These are phyloP conservation scores for Salmo trutta DNA, from an alignment of 2,797 vertebrate genomes.

Conservation along the genomic window DNA sequence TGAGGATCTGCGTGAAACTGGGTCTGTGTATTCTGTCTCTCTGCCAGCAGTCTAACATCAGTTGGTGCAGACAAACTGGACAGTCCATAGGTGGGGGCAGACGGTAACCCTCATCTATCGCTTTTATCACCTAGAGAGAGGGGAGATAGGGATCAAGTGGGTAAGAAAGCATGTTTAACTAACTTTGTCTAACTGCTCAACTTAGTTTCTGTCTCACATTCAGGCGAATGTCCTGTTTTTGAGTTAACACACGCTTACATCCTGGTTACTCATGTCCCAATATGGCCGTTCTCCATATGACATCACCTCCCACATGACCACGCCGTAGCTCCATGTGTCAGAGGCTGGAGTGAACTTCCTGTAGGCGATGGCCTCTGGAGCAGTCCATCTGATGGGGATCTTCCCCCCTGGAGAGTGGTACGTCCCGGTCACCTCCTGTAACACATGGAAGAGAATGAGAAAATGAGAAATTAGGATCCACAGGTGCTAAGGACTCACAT, in stretches of 20 bases:
- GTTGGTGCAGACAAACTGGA: constrained; percentile 92
- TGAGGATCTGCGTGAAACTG: constrained; percentile 97
- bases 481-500: background rate
- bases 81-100: constrained; percentile 98
- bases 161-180: too few relatives aligned
- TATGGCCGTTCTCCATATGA: constrained; percentile 95
- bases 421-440: constrained; percentile 75
- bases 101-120: constrained; percentile 96
- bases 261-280: constrained; percentile 99
- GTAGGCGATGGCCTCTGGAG: constrained; percentile 94
- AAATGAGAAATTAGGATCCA: too few relatives aligned
- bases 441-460: constrained; percentile 25
- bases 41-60: constrained; percentile 99
- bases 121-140: constrained; percentile 89
- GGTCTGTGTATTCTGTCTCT: constrained; percentile 93
- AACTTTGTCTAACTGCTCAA: too few relatives aligned
- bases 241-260: constrained; percentile 80
- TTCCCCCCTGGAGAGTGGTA: constrained; percentile 90
- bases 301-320: constrained; percentile 99
- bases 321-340: constrained; percentile 96
- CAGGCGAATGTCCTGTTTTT: too few relatives aligned
- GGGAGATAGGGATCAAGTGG: background rate
- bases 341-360: constrained; percentile 95
- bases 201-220: too few relatives aligned
- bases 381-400: constrained; percentile 98